Base-by-base conservation (phyloP, 2,888 invertebrate species). In the Pammene aurita region DNA sequence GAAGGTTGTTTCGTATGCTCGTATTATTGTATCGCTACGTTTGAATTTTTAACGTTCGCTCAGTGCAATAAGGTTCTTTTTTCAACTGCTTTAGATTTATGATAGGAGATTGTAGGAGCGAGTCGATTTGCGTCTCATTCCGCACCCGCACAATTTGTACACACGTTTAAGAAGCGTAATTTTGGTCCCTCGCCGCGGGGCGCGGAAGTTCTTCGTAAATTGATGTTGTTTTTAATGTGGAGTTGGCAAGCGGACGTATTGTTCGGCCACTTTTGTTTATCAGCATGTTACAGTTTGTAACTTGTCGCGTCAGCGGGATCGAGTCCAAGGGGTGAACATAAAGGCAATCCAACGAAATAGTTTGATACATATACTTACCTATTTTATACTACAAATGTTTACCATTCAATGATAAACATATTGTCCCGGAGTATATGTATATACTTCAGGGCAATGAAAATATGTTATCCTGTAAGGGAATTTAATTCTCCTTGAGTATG, bases 121-220 rank as follows among this genome's bases (percentile, higher is more conserved):
- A 52, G 38, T 41, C 18, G n/a, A 52, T 52, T 88, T 86, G 85
- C 86, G 85, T 86, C 85, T 84, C 87, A 84, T 86, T 85, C 81
- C 82, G 79, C 78, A 81, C 80, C 84, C 85, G 78, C 84, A 83
- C 85, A 84, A 87, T 89, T 87, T 86, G 88, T 89, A 86, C 83
- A 88, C 84, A 86, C 83, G 79, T 81, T 83, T 81, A 82, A 87
- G 84, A 82, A 76, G 76, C 79, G 78, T 81, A 80, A 83, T 84
- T 82, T 70, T 70, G 62, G 66, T 60, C 67, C 77, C 76, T 70
- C 65, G 61, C 52, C 18, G 64, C 67, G 56, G 67, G 66, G 66
- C 50, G 67, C 67, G 67, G 66, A 65, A 68, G 66, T 68, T 68
- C 71, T 71, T 72, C 62, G 70, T 62, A 62, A 71, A 71, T 62